Evolutionary conservation across 2,888 invertebrate genomes (phyloP).

Genomic region (Oegoconia quadripuncta): DNA sequence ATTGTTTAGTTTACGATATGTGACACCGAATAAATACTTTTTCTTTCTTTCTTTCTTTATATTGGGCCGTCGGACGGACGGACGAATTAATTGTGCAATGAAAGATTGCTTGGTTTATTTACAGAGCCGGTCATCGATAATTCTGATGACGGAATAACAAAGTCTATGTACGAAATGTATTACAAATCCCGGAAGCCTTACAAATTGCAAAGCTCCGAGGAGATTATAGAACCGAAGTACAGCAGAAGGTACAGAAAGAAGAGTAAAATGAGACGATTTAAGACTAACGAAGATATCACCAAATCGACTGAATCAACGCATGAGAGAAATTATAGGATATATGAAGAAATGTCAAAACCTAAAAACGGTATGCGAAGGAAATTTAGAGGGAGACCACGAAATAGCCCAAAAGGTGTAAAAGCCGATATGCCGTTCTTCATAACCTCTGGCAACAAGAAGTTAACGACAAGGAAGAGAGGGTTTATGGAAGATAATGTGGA

Average conservation of each 20-base stretch:
- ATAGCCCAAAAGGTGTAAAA: conserved; percentile 5
- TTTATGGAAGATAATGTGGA: background rate
- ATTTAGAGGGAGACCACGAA: conserved; percentile 20
- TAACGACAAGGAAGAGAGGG: conserved; percentile 12
- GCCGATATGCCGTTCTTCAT: conserved; percentile 29
- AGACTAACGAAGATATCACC: conserved; percentile 20
- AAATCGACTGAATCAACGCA: background rate
- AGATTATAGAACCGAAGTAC: background rate
- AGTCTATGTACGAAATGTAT: conserved; percentile 68
- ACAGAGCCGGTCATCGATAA: conserved; percentile 23
- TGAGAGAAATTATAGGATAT: conserved; percentile 11
- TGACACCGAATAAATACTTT: too few relatives aligned
- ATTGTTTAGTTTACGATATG: too few relatives aligned
- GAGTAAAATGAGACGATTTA: conserved; percentile 19
- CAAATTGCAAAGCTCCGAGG: conserved; percentile 12
- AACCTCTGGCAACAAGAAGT: conserved; percentile 17
- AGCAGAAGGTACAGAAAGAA: conserved; percentile 10
- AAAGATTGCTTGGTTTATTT: too few relatives aligned
- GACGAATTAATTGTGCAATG: too few relatives aligned
- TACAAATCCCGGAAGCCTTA: conserved; percentile 39
- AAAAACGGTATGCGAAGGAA: conserved; percentile 9
- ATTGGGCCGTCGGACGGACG: too few relatives aligned
- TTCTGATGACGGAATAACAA: conserved; percentile 56
- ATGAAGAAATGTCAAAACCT: conserved; percentile 9
- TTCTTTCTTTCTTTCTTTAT: too few relatives aligned